A percentile compares a stretch with the other conserved stretches of the same genome.
These are phyloP conservation scores for Sylvia atricapilla DNA, from an alignment of 2,113 vertebrate genomes.

Conservation along the genomic window DNA sequence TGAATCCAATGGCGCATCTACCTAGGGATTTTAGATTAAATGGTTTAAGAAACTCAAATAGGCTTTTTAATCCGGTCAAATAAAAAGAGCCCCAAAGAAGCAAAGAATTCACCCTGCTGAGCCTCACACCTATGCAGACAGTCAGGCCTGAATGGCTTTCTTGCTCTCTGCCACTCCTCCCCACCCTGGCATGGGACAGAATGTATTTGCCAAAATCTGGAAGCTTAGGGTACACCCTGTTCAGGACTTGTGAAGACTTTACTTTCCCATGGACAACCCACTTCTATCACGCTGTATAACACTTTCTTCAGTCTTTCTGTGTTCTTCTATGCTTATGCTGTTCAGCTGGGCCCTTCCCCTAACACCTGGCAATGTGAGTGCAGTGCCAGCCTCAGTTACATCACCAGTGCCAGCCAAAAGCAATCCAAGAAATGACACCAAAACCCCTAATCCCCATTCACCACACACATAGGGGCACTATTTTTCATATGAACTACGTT, in stretches of 20 bases:
- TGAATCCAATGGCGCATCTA: conserved; percentile 62
- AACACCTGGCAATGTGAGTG: not conserved
- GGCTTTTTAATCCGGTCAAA: conserved; percentile 66
- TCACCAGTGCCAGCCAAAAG: not conserved
- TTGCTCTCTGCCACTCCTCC: not conserved
- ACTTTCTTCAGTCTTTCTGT: not conserved
- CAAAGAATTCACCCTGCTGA: conserved; percentile 52
- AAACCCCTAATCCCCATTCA: not conserved
- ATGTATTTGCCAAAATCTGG: not conserved
- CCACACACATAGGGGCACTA: not conserved
- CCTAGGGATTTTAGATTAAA: conserved; percentile 72
- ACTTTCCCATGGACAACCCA: not conserved
- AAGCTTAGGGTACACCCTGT: conserved; percentile 9
- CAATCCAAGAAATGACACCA: not conserved
- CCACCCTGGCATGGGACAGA: not conserved
- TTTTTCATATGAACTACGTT: not conserved
- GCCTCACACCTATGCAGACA: not conserved
- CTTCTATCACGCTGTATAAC: not conserved
- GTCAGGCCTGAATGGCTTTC: not conserved
- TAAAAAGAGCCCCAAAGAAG: conserved; percentile 59
- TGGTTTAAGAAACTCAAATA: conserved; percentile 72
- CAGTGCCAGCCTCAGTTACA: not conserved
- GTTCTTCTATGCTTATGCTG: accelerated
- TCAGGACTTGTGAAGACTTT: not conserved
- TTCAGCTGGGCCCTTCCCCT: not conserved